Evolutionary conservation across 2,797 vertebrate genomes (phyloP), one percentile per base, ranked within the genome.

Genomic region (Sciurus carolinensis): DNA sequence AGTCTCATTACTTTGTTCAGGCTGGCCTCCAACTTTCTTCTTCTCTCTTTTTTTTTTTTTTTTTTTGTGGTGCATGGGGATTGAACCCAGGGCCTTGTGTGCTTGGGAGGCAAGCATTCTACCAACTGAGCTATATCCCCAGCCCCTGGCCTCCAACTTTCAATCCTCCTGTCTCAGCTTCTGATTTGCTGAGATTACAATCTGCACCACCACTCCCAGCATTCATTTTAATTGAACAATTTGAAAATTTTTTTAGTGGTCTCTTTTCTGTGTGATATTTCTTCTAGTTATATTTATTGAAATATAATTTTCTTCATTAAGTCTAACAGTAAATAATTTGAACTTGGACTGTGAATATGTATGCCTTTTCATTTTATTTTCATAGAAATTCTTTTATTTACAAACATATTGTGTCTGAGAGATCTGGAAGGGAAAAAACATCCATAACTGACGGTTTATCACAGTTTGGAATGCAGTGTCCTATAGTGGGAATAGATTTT

Each of bases 311-410:
- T 67, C 3, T 13, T 0, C 22, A 42, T 67, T 62, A 62, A 88
- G 81, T 77, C 1, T 80, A 77, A 95, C 92, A 72, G 14, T 44
- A 75, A 90, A 85, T n/a, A 75, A 81, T 86, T 73, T 88, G 0
- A 11, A 77, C 33, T 30, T 87, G 1, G 59, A 67, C 33, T 79
- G 73, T 80, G 4, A 7, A 77, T 36, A 9, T 66, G 15, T 66
- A 54, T 77, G 2, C 2, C 11, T 88, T 59, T 88, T 69, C 15
- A 71, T 80, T 77, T 72, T 54, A 80, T 24, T 87, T 83, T 69
- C 85, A 13, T 79, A 89, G 10, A 69, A 72, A 69, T 57, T 76
- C 4, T n/a, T 47, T 47, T 71, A 5, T 67, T 20, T 26, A 50
- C 7, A 95, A 84, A 87, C 79, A 17, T 47, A 73, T n/a, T 90